Evolutionary conservation across 2,797 vertebrate species (phyloP).

Genomic region (Prionace glauca): DNA sequence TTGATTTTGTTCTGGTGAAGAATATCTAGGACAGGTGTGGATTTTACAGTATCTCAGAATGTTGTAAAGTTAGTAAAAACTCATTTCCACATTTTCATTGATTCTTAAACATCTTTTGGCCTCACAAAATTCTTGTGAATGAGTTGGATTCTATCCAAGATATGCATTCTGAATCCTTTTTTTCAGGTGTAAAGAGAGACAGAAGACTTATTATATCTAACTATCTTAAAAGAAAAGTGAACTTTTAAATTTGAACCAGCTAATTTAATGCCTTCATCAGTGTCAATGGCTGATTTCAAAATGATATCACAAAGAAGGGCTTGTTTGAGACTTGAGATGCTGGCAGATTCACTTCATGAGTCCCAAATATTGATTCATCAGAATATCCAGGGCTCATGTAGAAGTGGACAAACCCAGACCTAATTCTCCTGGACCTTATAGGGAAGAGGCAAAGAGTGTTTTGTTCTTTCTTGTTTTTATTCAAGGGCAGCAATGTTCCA

Average conservation of each 20-base stretch:
- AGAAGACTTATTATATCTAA: background rate
- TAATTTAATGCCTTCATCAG: background rate
- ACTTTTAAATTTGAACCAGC: background rate
- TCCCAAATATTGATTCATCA: background rate
- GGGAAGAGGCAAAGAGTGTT: background rate
- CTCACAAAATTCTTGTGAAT: background rate
- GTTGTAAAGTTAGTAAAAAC: background rate
- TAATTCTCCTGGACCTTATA: background rate
- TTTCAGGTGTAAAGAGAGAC: background rate
- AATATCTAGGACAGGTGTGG: background rate
- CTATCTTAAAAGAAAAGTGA: background rate
- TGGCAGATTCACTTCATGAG: background rate
- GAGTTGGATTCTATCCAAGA: background rate
- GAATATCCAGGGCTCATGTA: background rate
- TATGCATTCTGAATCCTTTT: background rate
- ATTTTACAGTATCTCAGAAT: background rate
- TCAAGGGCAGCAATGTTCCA: background rate
- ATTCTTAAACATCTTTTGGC: background rate
- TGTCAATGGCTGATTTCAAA: background rate
- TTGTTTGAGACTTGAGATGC: background rate
- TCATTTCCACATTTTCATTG: background rate
- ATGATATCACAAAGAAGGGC: background rate
- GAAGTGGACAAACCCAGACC: background rate
- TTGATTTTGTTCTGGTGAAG: background rate
- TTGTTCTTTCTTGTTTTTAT: background rate